phyloP scores from a whole-genome alignment of 1,140 invertebrate genomes.

The Brachionus rotundiformis region DNA sequence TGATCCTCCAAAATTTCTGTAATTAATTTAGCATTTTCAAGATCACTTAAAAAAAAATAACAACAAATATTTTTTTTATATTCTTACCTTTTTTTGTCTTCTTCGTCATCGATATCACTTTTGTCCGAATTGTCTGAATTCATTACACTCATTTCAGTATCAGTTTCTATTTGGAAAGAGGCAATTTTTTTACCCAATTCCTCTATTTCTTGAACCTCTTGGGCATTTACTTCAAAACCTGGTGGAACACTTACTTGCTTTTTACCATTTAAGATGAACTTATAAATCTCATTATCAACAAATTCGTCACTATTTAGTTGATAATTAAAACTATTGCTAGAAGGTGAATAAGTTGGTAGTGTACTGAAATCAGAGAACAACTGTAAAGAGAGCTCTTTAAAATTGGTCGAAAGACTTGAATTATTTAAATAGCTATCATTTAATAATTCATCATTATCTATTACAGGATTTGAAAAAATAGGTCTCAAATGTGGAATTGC shows the following conservation, averaged over 20 bases:
- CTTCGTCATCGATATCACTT: constrained; percentile 35
- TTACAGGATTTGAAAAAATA: background rate
- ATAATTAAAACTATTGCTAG: background rate
- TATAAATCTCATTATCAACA: constrained; percentile 39
- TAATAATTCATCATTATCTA: background rate
- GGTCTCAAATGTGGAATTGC: background rate
- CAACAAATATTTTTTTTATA: too few relatives aligned
- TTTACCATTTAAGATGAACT: constrained; percentile 44
- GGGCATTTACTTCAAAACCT: constrained; percentile 7
- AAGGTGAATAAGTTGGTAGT: constrained; percentile 17
- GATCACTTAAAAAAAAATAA: background rate
- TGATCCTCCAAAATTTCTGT: constrained; percentile 57
- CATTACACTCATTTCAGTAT: constrained; percentile 57
- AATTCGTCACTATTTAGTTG: background rate
- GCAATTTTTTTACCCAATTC: constrained; percentile 63
- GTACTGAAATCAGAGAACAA: background rate
- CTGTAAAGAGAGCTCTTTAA: constrained; percentile 21
- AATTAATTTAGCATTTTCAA: constrained; percentile 4
- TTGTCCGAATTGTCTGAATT: constrained; percentile 23
- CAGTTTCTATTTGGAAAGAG: constrained; percentile 64
- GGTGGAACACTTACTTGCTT: constrained; percentile 9
- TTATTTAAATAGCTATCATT: constrained; percentile 1
- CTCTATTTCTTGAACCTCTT: constrained; percentile 53
- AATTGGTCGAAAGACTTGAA: background rate
- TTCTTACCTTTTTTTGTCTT: constrained; percentile 11